Evolutionary conservation across 2,113 vertebrate genomes (phyloP).

Genomic region (Brevimyrus niger): DNA sequence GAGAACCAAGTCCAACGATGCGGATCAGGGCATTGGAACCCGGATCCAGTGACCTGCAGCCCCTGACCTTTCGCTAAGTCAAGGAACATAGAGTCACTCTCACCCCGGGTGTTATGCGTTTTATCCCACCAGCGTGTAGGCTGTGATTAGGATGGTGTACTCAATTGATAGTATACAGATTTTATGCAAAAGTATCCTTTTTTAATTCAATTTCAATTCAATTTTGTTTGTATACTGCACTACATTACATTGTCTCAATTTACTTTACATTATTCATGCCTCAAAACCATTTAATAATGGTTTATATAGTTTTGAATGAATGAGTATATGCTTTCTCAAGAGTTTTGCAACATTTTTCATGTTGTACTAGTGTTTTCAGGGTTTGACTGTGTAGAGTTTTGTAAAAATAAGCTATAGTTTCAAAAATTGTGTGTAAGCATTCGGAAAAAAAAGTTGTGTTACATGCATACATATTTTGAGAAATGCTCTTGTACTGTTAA

Average conservation of each 20-base stretch:
- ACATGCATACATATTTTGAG: background rate
- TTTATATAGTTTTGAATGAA: background rate
- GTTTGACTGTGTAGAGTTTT: background rate
- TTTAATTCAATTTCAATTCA: too few species aligned
- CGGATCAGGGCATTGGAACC: too few species aligned
- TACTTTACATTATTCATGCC: background rate
- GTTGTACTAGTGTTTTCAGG: background rate
- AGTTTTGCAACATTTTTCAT: background rate
- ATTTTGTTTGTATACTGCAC: too few species aligned
- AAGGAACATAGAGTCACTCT: too few species aligned
- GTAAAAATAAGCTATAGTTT: too few species aligned
- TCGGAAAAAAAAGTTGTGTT: background rate
- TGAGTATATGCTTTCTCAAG: background rate
- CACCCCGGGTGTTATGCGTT: background rate
- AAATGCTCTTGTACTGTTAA: background rate
- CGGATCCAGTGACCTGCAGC: too few species aligned
- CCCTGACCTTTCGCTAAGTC: too few species aligned
- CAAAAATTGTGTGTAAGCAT: background rate
- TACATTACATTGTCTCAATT: background rate
- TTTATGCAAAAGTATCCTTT: background rate
- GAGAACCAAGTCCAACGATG: too few species aligned
- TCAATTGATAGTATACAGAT: background rate
- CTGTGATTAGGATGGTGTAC: background rate
- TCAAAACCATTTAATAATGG: background rate
- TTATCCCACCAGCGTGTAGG: background rate